Base-by-base conservation (phyloP, 1,140 invertebrate species). In the Cylas formicarius region DNA sequence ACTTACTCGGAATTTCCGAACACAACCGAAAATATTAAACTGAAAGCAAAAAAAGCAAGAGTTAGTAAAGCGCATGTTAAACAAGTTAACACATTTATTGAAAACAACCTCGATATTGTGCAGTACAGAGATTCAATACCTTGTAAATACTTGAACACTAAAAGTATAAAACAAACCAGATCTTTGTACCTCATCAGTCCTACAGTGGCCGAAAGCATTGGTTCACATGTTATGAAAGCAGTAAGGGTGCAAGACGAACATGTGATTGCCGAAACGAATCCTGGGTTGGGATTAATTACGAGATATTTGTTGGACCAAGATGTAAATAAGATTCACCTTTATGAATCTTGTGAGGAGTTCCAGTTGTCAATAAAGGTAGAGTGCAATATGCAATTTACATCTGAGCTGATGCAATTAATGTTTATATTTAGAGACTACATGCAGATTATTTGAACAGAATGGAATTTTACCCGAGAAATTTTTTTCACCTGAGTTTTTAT, bases 271-370 rank as follows among this genome's bases (percentile, higher is more conserved):
- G 62, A 65, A 53, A 53, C 53, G 6, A 55, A 53, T 29, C 48
- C 56, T 4, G 62, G 62, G 4, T 48, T 65, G 31, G 62, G 57
- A 6, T 39, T 65, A 8, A 48, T 65, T 26, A 44, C 58, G n/a
- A 34, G 11, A 2, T 44, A 55, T 36, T 44, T 65, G 18, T 33
- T 65, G 1, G 29, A 59, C n/a, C 36, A 42, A 8, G 52, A 44
- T 10, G 26, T 61, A 10, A 26, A 37, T 19, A 16, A 11, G 10
- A 44, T 63, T 22, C 29, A 56, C 11, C 11, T 65, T 10, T 65
- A 62, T 46, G 62, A 65, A 53, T 9, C 32, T 4, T 58, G 54
- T 36, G 13, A 24, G 3, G 57, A 59, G 20, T 63, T 63, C 47
- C 48, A 53, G n/a, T 16, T 38, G 1, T 18, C 41, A 7, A 48